Percentiles rank a stretch among this genome's conserved stretches.
Evolutionary conservation across 1,140 invertebrate genomes (phyloP).

Genomic region (Neodiprion fabricii): DNA sequence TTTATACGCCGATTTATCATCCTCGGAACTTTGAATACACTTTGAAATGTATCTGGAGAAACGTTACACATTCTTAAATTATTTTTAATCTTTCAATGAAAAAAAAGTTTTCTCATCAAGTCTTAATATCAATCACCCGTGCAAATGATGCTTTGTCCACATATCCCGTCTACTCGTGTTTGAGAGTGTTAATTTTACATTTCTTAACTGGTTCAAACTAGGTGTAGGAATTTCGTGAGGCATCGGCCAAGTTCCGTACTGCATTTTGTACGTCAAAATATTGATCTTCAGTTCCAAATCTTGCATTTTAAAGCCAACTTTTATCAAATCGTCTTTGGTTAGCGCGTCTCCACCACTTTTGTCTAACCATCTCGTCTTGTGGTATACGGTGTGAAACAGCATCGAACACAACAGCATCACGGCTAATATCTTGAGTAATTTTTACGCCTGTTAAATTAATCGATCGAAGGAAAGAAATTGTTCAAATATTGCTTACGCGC

Average conservation of each 20-base stretch:
- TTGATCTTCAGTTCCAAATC: constrained; percentile 50
- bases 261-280: constrained; percentile 50
- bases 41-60: background rate
- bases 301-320: constrained; percentile 42
- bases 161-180: constrained; percentile 32
- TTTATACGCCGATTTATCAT: background rate
- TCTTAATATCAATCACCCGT: constrained; percentile 30
- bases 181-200: constrained; percentile 34
- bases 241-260: constrained; percentile 49
- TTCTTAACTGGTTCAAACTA: constrained; percentile 28
- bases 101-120: background rate
- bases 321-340: constrained; percentile 33
- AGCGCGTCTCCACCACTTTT: background rate
- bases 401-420: constrained; percentile 30
- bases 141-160: constrained; percentile 42
- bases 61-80: background rate
- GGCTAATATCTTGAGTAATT: constrained; percentile 36
- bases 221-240: constrained; percentile 36
- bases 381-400: constrained; percentile 36
- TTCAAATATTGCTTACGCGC: constrained; percentile 34
- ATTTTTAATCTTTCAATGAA: no score
- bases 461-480: constrained; percentile 14
- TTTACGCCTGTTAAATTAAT: constrained; percentile 8
- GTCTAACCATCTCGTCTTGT: constrained; percentile 27
- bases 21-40: background rate